phyloP scores from a whole-genome alignment of 2,113 vertebrate species.

The Cichladusa arquata region DNA sequence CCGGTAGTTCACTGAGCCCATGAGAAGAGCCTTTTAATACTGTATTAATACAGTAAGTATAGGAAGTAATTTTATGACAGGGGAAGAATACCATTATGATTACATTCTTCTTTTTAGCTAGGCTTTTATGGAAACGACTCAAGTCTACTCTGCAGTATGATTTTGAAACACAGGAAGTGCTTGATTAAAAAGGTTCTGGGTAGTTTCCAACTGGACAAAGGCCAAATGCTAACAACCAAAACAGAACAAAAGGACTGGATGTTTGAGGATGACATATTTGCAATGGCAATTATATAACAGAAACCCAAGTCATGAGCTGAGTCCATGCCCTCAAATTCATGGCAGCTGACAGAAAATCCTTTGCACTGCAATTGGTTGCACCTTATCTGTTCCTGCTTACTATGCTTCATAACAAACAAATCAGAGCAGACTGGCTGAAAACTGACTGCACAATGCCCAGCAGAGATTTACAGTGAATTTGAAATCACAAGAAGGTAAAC shows the following conservation, averaged over 20 bases:
- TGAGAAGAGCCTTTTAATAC: constrained; percentile 49
- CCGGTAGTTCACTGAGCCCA: constrained; percentile 21
- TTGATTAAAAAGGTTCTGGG: constrained; percentile 63
- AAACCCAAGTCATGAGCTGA: constrained; percentile 19
- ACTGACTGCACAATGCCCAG: background rate
- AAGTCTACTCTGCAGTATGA: constrained; percentile 26
- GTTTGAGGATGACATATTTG: constrained; percentile 38
- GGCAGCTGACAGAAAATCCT: constrained; percentile 52
- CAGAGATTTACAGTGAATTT: background rate
- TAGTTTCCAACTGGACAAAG: constrained; percentile 53
- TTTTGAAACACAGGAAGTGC: constrained; percentile 61
- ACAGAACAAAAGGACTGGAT: constrained; percentile 53
- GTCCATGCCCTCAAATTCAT: background rate
- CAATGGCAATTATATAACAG: constrained; percentile 43
- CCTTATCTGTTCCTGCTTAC: constrained; percentile 33
- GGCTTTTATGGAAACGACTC: constrained; percentile 63
- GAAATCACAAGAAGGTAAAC: background rate
- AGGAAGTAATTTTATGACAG: constrained; percentile 56
- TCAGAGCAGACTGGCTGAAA: background rate
- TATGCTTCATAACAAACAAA: constrained; percentile 10
- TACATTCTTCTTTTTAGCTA: constrained; percentile 53
- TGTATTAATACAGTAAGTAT: constrained; percentile 49
- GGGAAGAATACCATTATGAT: constrained; percentile 53
- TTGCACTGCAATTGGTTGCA: constrained; percentile 11
- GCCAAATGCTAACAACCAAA: constrained; percentile 57